Percentiles rank a stretch among this genome's conserved stretches.
Conservation (phyloP, 2,797 vertebrate genomes). For the Onychomys torridus region DNA sequence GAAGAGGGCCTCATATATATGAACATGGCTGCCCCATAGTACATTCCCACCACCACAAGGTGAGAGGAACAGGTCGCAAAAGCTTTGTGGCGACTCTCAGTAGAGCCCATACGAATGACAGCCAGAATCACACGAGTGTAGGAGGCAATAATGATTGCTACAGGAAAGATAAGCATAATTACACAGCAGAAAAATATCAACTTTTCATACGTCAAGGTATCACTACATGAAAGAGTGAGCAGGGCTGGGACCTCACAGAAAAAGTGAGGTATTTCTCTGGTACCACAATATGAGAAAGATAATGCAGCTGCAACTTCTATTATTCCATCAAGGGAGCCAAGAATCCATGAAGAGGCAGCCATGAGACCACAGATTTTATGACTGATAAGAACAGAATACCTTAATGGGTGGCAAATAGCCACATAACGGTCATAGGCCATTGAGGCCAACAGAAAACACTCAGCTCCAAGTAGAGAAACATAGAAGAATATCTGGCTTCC, state of each 20-base stretch:
- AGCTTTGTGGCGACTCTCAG: conserved; percentile 1
- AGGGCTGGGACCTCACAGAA: conserved; percentile 59
- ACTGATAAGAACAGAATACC: conserved; percentile 38
- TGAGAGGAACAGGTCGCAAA: conserved; percentile 60
- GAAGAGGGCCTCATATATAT: conserved; percentile 58
- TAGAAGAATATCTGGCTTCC: conserved; percentile 57
- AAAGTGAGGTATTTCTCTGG: conserved; percentile 40
- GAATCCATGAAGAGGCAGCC: conserved; percentile 32
- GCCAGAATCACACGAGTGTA: conserved; percentile 24
- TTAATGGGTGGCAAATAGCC: conserved; percentile 58
- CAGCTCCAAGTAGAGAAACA: conserved; percentile 18
- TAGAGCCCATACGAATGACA: background rate
- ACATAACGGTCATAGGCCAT: conserved; percentile 66
- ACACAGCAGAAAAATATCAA: conserved; percentile 64
- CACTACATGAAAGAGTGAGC: conserved; percentile 36
- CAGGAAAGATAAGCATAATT: conserved; percentile 58
- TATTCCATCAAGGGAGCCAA: conserved; percentile 28
- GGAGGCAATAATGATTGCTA: conserved; percentile 46
- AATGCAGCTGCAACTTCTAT: background rate
- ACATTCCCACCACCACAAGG: conserved; percentile 65
- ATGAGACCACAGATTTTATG: background rate
- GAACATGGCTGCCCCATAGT: conserved; percentile 68
- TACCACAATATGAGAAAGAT: conserved; percentile 39
- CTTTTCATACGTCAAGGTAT: conserved; percentile 30
- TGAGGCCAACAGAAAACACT: conserved; percentile 58